Percentiles rank a stretch among this genome's conserved stretches.
Conservation (phyloP, 2,888 invertebrate species). For the Cephonodes hylas region DNA sequence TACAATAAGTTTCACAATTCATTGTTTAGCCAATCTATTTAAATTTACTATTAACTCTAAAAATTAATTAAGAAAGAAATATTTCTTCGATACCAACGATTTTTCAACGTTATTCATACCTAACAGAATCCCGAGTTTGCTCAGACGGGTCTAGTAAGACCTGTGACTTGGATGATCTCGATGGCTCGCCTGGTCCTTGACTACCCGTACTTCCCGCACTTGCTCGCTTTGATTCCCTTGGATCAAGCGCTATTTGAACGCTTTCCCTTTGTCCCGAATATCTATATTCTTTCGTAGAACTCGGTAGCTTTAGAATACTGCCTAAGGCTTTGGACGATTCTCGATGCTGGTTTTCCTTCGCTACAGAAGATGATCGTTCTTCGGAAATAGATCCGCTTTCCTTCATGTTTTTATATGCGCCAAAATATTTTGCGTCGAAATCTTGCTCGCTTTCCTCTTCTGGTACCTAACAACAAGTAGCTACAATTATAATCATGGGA, state of each 20-base stretch:
- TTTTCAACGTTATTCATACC: conserved; percentile 27
- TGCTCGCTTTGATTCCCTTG: conserved; percentile 17
- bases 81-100: too few species aligned
- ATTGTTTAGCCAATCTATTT: too few species aligned
- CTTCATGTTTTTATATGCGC: conserved; percentile 54
- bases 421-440: conserved; percentile 69
- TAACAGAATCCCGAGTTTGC: conserved; percentile 36
- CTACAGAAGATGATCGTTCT: conserved; percentile 16
- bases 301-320: conserved; percentile 26
- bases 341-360: conserved; percentile 17
- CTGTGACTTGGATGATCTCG: conserved; percentile 29
- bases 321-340: conserved; percentile 18
- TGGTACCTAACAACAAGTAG: conserved; percentile 41
- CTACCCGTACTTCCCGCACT: conserved; percentile 20
- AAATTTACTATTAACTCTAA: too few species aligned
- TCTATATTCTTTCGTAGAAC: conserved; percentile 24
- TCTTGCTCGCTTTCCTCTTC: conserved; percentile 67
- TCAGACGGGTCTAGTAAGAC: conserved; percentile 34
- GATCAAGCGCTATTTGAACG: conserved; percentile 15
- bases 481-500: too few species aligned
- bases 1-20: too few species aligned
- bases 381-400: conserved; percentile 26
- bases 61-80: too few species aligned
- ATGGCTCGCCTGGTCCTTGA: conserved; percentile 3
- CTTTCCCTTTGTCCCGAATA: conserved; percentile 21